Evolutionary conservation across 2,113 vertebrate species (phyloP).

Genomic region (Trematomus loennbergii): DNA sequence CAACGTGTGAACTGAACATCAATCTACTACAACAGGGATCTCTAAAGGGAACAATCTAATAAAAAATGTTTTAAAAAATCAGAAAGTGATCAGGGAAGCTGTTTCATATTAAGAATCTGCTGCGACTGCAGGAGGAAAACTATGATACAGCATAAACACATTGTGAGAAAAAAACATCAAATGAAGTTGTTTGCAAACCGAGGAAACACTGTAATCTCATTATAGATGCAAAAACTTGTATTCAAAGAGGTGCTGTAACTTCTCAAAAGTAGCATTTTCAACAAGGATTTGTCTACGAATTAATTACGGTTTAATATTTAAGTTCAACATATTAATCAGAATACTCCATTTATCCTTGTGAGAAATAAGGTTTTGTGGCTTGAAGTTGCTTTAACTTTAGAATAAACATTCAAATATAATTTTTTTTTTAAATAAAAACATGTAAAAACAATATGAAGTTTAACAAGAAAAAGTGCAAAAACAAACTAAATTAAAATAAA

Average conservation of each 20-base stretch:
- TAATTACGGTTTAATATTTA: not conserved
- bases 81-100: not conserved
- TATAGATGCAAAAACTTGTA: conserved; percentile 10
- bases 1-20: not conserved
- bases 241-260: not conserved
- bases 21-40: not conserved
- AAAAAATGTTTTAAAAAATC: conserved; percentile 15
- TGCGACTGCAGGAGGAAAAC: not conserved
- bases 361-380: no score
- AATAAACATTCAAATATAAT: no score
- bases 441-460: not conserved
- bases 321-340: no score
- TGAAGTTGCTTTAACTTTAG: no score
- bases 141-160: not conserved
- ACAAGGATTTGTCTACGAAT: not conserved
- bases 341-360: no score
- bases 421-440: not conserved
- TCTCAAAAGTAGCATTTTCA: conserved; percentile 1
- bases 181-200: not conserved
- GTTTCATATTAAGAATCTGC: not conserved
- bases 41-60: not conserved
- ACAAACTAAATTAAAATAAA: no score
- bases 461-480: no score
- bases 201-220: not conserved
- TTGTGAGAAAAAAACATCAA: conserved; percentile 7